A percentile compares a stretch with the other conserved stretches of the same genome.
Evolutionary conservation across 1,140 invertebrate genomes (phyloP).

Genomic region (Heliconius eleuchia): DNA sequence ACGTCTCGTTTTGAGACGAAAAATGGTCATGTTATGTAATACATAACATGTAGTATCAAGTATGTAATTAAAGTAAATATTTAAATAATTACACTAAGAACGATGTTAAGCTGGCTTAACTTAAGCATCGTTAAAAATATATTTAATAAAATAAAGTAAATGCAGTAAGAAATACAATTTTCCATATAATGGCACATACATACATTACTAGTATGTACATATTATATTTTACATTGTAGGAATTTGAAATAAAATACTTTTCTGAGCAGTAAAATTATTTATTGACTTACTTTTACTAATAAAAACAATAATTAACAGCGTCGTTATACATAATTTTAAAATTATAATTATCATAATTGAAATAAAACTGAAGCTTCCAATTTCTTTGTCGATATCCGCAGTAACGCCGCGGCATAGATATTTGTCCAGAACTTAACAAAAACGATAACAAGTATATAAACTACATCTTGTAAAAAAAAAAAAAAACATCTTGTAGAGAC

Average conservation of each 20-base stretch:
- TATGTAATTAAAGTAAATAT: no score
- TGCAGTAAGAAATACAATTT: background rate
- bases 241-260: slow-evolving; percentile 11
- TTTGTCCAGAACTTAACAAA: slow-evolving; percentile 13
- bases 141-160: no score
- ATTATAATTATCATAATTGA: slow-evolving; percentile 6
- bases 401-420: background rate
- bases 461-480: slow-evolving; percentile 31
- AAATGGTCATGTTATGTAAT: no score
- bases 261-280: slow-evolving; percentile 42
- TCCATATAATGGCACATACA: background rate
- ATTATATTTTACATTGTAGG: no score
- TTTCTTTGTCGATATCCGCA: background rate
- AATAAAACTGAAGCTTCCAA: slow-evolving; percentile 14
- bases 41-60: no score
- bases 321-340: slow-evolving; percentile 4
- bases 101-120: no score
- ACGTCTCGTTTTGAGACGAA: no score
- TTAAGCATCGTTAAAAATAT: no score
- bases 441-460: slow-evolving; percentile 35
- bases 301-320: slow-evolving; percentile 36
- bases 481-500: slow-evolving; percentile 28
- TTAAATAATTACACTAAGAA: no score
- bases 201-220: background rate
- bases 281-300: slow-evolving; percentile 40